Percentiles rank a stretch among this genome's conserved stretches.
phyloP scores from a whole-genome alignment of 2,797 vertebrate species.

The Columba guinea region DNA sequence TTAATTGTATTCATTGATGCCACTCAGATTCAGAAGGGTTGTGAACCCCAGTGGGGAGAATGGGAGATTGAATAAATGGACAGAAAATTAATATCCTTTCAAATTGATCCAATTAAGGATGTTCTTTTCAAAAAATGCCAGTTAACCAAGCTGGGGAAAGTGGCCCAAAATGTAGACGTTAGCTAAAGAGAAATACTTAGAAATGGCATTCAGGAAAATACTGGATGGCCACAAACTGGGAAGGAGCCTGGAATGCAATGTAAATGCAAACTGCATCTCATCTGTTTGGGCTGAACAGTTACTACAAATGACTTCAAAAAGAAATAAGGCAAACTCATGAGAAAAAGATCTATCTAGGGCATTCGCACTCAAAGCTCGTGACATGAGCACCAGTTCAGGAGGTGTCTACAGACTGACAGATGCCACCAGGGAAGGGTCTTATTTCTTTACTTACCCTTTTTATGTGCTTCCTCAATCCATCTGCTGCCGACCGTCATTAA shows the following conservation, averaged over 20 bases:
- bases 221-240: background rate
- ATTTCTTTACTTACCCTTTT: background rate
- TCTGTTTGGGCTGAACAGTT: background rate
- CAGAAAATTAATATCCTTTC: slow-evolving; percentile 39
- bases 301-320: background rate
- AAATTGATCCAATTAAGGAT: slow-evolving; percentile 47
- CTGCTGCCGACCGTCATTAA: background rate
- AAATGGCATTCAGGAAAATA: background rate
- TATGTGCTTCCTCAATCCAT: background rate
- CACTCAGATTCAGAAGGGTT: slow-evolving; percentile 19
- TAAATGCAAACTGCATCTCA: background rate
- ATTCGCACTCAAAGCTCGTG: background rate
- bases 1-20: slow-evolving; percentile 45
- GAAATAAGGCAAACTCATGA: background rate
- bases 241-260: background rate
- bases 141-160: slow-evolving; percentile 8
- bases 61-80: slow-evolving; percentile 22
- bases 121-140: background rate
- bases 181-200: background rate
- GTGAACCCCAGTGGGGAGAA: slow-evolving; percentile 26
- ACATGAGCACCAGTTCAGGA: background rate
- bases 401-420: background rate
- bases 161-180: background rate
- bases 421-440: background rate
- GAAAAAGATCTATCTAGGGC: background rate